phyloP scores from a whole-genome alignment of 2,797 vertebrate species.

The Bovichtus diacanthus region DNA sequence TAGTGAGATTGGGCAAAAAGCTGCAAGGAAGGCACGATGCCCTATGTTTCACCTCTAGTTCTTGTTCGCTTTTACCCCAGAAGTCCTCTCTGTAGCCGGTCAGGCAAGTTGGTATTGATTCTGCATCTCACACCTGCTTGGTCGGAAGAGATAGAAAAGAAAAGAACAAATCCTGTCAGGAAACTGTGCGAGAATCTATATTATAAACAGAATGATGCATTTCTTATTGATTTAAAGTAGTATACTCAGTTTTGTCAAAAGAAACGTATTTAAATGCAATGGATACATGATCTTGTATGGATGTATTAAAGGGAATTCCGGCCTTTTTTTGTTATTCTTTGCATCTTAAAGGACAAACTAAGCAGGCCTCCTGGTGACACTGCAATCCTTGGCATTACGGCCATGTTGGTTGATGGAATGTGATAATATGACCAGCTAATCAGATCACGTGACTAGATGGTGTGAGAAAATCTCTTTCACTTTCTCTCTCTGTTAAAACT shows the following conservation, averaged over 20 bases:
- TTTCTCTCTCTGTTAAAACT: constrained; percentile 28
- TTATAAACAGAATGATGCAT: background rate
- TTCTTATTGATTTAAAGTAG: background rate
- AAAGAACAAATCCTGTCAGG: background rate
- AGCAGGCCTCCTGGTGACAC: background rate
- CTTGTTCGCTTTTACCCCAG: background rate
- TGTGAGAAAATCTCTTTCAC: constrained; percentile 51
- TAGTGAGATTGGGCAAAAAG: background rate
- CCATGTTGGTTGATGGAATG: constrained; percentile 66
- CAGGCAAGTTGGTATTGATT: background rate
- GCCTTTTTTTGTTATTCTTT: background rate
- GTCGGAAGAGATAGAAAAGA: background rate
- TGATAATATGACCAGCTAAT: constrained; percentile 55
- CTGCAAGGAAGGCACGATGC: background rate
- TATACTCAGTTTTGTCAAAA: background rate
- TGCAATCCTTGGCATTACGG: constrained; percentile 15
- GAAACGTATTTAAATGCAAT: background rate
- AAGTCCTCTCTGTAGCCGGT: background rate
- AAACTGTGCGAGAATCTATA: background rate
- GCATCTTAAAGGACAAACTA: background rate
- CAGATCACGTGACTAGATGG: constrained; percentile 56
- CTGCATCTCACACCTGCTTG: background rate
- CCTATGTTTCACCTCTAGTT: background rate
- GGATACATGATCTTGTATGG: background rate
- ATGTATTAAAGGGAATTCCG: background rate